These are phyloP conservation scores for Orchesella cincta DNA, from an alignment of 1,140 invertebrate species.

Conservation along the genomic window DNA sequence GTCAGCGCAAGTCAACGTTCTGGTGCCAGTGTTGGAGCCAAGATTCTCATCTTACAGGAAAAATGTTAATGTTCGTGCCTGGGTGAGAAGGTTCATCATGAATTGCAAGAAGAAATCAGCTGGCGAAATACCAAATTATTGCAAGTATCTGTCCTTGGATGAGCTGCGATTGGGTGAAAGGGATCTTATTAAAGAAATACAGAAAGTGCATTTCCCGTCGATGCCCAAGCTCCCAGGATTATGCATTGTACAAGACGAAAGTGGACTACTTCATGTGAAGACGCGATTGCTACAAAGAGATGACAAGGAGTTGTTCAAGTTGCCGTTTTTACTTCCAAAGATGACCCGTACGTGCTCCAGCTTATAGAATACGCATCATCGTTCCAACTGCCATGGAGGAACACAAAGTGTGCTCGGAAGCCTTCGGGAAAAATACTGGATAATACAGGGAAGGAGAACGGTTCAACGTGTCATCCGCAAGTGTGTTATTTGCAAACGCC, in stretches of 20 bases:
- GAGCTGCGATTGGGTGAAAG: neutral
- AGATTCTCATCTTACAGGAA: neutral
- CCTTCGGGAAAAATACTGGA: neutral
- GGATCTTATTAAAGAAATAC: neutral
- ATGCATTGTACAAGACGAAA: neutral
- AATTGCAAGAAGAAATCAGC: too few relatives aligned
- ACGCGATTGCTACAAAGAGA: neutral
- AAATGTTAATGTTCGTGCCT: neutral
- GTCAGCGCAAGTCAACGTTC: conserved; percentile 33
- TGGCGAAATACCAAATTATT: neutral
- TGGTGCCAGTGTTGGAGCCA: conserved; percentile 36
- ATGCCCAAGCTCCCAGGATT: neutral
- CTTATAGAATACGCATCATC: neutral
- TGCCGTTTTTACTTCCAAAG: conserved; percentile 1
- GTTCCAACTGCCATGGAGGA: neutral
- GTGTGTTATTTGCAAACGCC: neutral
- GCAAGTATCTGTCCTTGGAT: neutral
- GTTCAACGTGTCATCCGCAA: neutral
- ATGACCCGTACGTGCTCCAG: neutral
- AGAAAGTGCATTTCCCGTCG: neutral
- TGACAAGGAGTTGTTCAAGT: neutral
- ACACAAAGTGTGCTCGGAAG: neutral
- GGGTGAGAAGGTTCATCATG: neutral
- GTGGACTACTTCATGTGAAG: neutral
- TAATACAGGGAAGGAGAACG: neutral